Percentiles rank a stretch among this genome's conserved stretches.
phyloP scores from a whole-genome alignment of 2,797 vertebrate species.

The Sebastes cheni region DNA sequence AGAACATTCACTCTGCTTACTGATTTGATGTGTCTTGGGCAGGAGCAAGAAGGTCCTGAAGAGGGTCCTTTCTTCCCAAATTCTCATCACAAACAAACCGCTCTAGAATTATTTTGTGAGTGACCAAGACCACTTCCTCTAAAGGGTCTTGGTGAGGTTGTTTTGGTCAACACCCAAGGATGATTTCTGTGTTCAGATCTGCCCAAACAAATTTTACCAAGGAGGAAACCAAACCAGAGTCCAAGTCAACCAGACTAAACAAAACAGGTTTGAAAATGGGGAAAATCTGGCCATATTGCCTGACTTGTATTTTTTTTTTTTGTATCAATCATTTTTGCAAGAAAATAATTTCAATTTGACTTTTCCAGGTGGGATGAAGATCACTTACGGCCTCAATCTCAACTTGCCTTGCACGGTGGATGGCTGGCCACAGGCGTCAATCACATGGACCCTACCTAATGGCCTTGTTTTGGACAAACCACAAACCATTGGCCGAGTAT shows the following conservation, averaged over 20 bases:
- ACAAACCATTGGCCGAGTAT: slow-evolving; percentile 74
- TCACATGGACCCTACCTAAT: slow-evolving; percentile 84
- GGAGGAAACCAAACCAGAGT: not conserved
- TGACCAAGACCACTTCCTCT: not conserved
- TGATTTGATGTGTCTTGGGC: not conserved
- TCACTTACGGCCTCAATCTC: slow-evolving; percentile 79
- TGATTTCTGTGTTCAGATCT: not conserved
- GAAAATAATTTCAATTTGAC: not conserved
- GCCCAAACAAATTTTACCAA: not conserved
- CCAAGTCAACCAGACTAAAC: not conserved
- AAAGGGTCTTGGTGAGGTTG: not conserved
- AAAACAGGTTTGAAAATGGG: not conserved
- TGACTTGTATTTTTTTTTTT: not conserved
- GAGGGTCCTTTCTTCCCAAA: not conserved
- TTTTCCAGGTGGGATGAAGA: slow-evolving; percentile 75
- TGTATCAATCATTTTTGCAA: not conserved
- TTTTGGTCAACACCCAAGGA: not conserved
- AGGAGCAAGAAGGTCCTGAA: not conserved
- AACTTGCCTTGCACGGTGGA: slow-evolving; percentile 81
- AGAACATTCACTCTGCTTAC: not conserved
- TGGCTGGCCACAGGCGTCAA: slow-evolving; percentile 79
- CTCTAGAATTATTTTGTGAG: not conserved
- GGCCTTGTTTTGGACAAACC: slow-evolving; percentile 80
- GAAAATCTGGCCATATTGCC: not conserved
- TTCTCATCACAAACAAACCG: not conserved